Evolutionary conservation across 92 coral and sea anemone species (phyloP).

Genomic region (Actinernus sp.): DNA sequence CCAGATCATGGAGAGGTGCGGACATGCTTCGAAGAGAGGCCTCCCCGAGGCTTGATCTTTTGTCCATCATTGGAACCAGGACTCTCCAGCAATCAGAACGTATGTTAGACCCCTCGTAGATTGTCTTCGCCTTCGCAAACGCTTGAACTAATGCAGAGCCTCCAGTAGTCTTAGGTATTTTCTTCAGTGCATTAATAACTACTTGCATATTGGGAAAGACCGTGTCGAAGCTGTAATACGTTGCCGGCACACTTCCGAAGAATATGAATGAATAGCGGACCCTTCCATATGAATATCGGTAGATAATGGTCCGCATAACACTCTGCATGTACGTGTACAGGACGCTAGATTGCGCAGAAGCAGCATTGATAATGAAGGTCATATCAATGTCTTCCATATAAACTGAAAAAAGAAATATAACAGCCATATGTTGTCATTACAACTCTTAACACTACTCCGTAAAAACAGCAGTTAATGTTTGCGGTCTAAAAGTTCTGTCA

Average conservation of each 20-base stretch:
- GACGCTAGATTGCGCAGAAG: slow-evolving; percentile 3
- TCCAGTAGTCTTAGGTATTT: slow-evolving; percentile 7
- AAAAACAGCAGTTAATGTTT: too few relatives aligned
- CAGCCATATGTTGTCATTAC: too few relatives aligned
- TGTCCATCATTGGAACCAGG: slow-evolving; percentile 20
- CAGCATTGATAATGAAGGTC: slow-evolving; percentile 25
- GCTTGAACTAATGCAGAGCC: slow-evolving; percentile 13
- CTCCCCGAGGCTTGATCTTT: not conserved
- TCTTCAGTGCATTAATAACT: slow-evolving; percentile 9
- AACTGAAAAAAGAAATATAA: slow-evolving; percentile 11
- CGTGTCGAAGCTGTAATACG: slow-evolving; percentile 18
- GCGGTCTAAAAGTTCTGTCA: too few relatives aligned
- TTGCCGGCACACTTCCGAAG: slow-evolving; percentile 3
- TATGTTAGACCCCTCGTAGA: not conserved
- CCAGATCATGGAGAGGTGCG: slow-evolving; percentile 5
- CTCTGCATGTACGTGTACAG: slow-evolving; percentile 22
- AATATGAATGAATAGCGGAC: slow-evolving; percentile 22
- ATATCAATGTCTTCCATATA: slow-evolving; percentile 21
- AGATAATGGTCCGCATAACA: slow-evolving; percentile 6
- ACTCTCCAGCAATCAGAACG: slow-evolving; percentile 23
- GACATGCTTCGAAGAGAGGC: not conserved
- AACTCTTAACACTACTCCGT: too few relatives aligned
- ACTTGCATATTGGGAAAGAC: slow-evolving; percentile 20
- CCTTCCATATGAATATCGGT: slow-evolving; percentile 23
- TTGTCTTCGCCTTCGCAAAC: not conserved